Base-by-base conservation (phyloP, 2,113 vertebrate genomes). In the Neotoma lepida region DNA sequence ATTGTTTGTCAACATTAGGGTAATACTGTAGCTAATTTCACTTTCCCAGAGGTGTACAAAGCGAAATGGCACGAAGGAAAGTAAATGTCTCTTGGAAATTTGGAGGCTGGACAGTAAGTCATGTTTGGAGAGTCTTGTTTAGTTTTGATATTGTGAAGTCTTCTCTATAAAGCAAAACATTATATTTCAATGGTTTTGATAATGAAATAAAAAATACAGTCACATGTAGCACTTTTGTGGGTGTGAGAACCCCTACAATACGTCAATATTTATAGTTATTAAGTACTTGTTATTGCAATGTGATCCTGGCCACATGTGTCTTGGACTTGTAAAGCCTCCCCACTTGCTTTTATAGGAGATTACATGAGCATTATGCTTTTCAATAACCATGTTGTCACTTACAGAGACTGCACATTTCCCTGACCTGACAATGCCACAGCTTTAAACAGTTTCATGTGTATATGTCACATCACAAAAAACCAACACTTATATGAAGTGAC, bases 381-480 rank as follows among this genome's bases (percentile, higher is more conserved):
- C 93, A 93, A 28, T 81, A 74, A 81, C 33, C 39, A 71, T 39
- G 49, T 14, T 96, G 95, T 93, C 92, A 78, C 71, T 97, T 85
- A 71, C 24, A 93, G 41, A 66, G 96, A 71, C 28, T 54, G 39
- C 33, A 28, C 64, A 28, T 4, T 58, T 26, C 44, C 41, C 8
- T 93, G n/a, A 90, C 46, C 70, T 82, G 80, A 96, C 88, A 96
- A 3, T 44, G 70, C n/a, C 88, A 94, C 6, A 44, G 51, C 66
- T 95, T 81, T 86, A 76, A 96, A 91, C 30, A 88, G 39, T 56
- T 88, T 76, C 84, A 71, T 96, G 91, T 94, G 73, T 88, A n/a
- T 81, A 49, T 90, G 92, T 96, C 94, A 95, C 39, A 63, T 97
- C 94, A 93, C 51, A 81, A 68, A 88, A 73, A 28, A 71, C 4